Conservation (phyloP, 1,140 invertebrate genomes). For the Drosophila subpulchrella region DNA sequence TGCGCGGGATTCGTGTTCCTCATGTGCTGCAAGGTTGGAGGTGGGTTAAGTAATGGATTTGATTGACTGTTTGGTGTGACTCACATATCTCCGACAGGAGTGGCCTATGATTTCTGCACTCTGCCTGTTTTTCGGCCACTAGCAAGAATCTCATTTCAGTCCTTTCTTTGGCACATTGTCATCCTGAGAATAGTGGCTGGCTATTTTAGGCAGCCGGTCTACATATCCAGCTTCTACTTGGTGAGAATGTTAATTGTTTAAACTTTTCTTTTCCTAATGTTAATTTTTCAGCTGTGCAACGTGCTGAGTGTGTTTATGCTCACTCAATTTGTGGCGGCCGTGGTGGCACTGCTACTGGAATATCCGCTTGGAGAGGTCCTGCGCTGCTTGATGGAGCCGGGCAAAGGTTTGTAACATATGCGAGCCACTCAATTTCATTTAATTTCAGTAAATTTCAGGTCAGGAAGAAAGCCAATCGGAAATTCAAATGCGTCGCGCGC, state of each 20-base stretch:
- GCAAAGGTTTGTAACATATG: slow-evolving; percentile 8
- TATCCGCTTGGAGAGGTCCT: slow-evolving; percentile 60
- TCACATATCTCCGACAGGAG: slow-evolving; percentile 39
- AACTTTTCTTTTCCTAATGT: not conserved
- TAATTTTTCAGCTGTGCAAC: slow-evolving; percentile 33
- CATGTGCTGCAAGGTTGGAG: slow-evolving; percentile 70
- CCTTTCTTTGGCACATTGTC: slow-evolving; percentile 74
- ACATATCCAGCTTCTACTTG: slow-evolving; percentile 50
- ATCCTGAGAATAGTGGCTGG: slow-evolving; percentile 56
- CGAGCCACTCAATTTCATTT: not conserved
- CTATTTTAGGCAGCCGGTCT: slow-evolving; percentile 59
- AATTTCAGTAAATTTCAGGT: not conserved
- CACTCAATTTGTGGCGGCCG: slow-evolving; percentile 49
- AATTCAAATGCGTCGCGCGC: slow-evolving; percentile 32
- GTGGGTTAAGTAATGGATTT: slow-evolving; percentile 37
- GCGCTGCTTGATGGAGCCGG: slow-evolving; percentile 16
- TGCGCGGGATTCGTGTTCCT: slow-evolving; percentile 57
- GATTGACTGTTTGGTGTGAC: not conserved
- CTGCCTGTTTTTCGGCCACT: slow-evolving; percentile 59
- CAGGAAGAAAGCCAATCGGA: slow-evolving; percentile 3
- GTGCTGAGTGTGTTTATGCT: slow-evolving; percentile 46
- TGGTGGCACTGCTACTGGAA: slow-evolving; percentile 54
- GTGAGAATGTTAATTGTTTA: slow-evolving; percentile 20
- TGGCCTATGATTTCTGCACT: slow-evolving; percentile 59
- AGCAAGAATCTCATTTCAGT: slow-evolving; percentile 70